Evolutionary conservation across 2,888 invertebrate genomes (phyloP), one percentile per base, ranked within the genome.

Genomic region (Cosmorhoe ocellata): DNA sequence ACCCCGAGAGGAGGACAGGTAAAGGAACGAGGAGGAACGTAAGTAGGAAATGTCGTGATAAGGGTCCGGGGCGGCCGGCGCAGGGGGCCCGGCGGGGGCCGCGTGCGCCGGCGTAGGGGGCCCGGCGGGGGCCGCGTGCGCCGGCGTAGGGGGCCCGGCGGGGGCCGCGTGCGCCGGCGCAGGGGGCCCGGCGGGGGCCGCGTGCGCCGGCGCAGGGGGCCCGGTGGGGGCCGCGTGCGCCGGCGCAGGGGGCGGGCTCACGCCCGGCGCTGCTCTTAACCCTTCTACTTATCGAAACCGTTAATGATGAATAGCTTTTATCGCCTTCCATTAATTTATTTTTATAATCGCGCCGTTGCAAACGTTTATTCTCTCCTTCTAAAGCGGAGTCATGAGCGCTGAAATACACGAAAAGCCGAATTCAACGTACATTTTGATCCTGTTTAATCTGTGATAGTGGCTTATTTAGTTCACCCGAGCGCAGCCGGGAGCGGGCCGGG

Each of bases 1-100:
- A 96, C 79, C 94, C 95, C 9, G 95, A 95, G 78, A 95, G 95
- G 80, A 89, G 94, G 64, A 94, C 94, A 64, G 94, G 95, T 94
- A 65, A n/a, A n/a, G n/a, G n/a, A n/a, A n/a, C n/a, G n/a, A n/a
- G n/a, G 33, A 47, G 40, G 40, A 40, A 28, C 40, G 34, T 33
- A 30, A 22, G 40, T 28, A 22, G 30, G 24, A 40, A 40, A 28
- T 30, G 13, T 22, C 10, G 12, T 24, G 11, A 42, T 37, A 37
- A 49, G 37, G 42, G 42, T 37, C 48, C 37, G 26, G 18, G 11
- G 31, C 27, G 30, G 37, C 36, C n/a, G n/a, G n/a, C n/a, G n/a
- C n/a, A n/a, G n/a, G n/a, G n/a, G n/a, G n/a, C n/a, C n/a, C n/a
- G n/a, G n/a, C n/a, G n/a, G n/a, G n/a, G n/a, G n/a, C n/a, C n/a